Evolutionary conservation across 2,797 vertebrate genomes (phyloP).

Genomic region (Leptoclinus maculatus): DNA sequence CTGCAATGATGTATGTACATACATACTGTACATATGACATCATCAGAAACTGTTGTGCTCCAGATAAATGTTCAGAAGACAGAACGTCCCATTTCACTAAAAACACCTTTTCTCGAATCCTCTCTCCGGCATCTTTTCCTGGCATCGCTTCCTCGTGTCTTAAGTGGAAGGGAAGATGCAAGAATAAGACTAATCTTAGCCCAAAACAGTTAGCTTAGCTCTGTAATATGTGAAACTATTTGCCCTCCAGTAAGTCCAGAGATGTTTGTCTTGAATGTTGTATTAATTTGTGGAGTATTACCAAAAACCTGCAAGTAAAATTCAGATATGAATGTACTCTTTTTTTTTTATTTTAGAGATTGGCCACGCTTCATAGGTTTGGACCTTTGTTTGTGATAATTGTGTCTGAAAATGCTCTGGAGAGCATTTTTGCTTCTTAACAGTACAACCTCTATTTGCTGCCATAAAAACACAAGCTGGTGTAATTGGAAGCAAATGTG

Average conservation of each 20-base stretch:
- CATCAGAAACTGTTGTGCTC: not conserved
- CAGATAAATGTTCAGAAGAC: not conserved
- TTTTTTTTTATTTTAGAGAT: not conserved
- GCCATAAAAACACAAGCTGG: slow-evolving; percentile 3
- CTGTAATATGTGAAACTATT: not conserved
- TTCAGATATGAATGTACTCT: not conserved
- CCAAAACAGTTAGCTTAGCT: not conserved
- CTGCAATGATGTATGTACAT: not conserved
- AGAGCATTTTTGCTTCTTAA: slow-evolving; percentile 23
- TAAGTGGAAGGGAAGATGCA: not conserved
- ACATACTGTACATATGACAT: not conserved
- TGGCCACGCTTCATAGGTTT: not conserved
- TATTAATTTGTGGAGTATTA: not conserved
- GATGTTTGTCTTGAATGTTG: not conserved
- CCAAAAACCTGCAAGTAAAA: not conserved
- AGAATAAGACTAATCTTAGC: not conserved
- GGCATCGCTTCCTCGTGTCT: not conserved
- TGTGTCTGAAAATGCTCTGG: not conserved
- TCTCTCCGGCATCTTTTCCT: not conserved
- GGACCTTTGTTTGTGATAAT: slow-evolving; percentile 12
- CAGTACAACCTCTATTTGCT: not conserved
- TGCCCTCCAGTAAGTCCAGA: not conserved
- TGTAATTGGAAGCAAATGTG: slow-evolving; percentile 47
- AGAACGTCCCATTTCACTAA: not conserved
- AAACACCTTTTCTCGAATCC: not conserved